Percentiles rank a stretch among this genome's conserved stretches.
Conservation (phyloP, 2,797 vertebrate species). For the Sternotherus odoratus region DNA sequence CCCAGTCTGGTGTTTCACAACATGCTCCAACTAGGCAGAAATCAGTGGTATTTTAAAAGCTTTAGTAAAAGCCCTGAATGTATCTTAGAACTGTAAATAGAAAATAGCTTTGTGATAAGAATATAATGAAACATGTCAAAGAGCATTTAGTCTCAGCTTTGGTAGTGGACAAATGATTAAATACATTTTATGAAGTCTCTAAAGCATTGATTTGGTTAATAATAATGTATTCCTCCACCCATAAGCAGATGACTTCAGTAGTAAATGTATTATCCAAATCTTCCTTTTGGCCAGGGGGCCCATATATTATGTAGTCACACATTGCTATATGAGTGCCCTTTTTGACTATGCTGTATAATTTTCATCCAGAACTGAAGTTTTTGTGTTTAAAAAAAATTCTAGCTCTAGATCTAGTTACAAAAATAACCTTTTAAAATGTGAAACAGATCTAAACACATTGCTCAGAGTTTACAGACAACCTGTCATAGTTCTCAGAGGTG, state of each 20-base stretch:
- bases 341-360: background rate
- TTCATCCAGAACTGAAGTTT: background rate
- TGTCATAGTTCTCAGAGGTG: background rate
- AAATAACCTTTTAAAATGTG: background rate
- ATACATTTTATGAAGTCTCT: background rate
- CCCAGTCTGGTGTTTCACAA: background rate
- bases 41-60: background rate
- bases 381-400: background rate
- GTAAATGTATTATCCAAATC: background rate
- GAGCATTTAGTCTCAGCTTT: background rate
- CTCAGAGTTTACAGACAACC: background rate
- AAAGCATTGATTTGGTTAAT: background rate
- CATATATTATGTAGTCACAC: background rate
- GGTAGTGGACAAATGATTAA: background rate
- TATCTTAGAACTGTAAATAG: background rate
- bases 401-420: background rate
- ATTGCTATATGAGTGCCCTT: background rate
- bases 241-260: background rate
- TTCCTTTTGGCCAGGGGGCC: background rate
- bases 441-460: background rate
- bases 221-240: background rate
- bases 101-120: background rate
- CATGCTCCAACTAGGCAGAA: background rate
- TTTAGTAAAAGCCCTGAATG: background rate
- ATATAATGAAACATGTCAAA: background rate